phyloP scores from a whole-genome alignment of 2,113 vertebrate species.

The Todiramphus saurophagus region DNA sequence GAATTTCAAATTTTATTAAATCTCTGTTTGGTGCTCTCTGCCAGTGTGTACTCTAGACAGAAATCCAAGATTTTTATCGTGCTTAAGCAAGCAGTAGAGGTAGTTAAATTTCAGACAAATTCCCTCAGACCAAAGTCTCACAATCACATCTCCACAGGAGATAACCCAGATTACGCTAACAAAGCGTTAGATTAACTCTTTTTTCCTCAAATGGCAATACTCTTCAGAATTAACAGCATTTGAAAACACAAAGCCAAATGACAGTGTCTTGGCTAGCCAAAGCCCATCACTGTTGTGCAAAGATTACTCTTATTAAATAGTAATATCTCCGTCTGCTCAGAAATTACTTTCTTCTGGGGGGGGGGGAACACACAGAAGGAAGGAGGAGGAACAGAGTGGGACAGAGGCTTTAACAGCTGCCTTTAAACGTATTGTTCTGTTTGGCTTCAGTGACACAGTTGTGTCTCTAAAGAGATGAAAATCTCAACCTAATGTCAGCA shows the following conservation, averaged over 20 bases:
- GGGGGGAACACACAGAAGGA: not conserved
- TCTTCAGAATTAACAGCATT: not conserved
- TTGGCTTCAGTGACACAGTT: not conserved
- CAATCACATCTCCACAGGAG: not conserved
- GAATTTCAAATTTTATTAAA: not conserved
- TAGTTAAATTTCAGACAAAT: not conserved
- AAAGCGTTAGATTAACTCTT: not conserved
- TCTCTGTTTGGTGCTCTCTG: not conserved
- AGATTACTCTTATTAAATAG: not conserved
- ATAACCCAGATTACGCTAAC: not conserved
- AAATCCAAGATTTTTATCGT: conserved; percentile 5
- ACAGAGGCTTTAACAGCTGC: not conserved
- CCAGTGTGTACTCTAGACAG: not conserved
- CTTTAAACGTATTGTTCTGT: not conserved
- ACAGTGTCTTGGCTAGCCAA: not conserved
- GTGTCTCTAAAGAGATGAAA: not conserved
- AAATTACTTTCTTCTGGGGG: not conserved
- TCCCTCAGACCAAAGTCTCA: not conserved
- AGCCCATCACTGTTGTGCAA: not conserved
- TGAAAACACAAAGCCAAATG: not conserved
- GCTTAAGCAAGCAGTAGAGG: not conserved
- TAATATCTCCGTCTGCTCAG: not conserved
- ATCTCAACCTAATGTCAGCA: not conserved
- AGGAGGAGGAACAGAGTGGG: not conserved
- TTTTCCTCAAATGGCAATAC: not conserved